Evolutionary conservation across 2,797 vertebrate species (phyloP), one percentile per base, ranked within the genome.

Genomic region (Spea hammondii): DNA sequence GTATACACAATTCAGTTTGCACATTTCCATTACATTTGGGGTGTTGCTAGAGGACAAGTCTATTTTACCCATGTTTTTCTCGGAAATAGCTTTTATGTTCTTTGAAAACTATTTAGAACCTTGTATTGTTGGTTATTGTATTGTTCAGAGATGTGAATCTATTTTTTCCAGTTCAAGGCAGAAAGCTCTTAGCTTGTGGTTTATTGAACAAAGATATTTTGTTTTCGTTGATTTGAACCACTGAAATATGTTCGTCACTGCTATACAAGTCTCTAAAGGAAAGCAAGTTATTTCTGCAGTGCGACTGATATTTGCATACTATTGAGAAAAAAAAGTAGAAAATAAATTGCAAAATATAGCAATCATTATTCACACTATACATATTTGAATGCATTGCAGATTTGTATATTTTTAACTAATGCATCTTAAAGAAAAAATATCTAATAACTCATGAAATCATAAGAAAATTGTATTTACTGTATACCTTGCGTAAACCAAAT

Each of bases 151-250:
- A 53, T 47, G 53, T 57, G 44, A 72, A 72, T 72, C 32, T 72
- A 72, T 72, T 72, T 55, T 70, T 72, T 59, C 70, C 70, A 72
- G 70, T 72, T 72, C 32, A 57, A 57, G 32, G 70, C n/a, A 72
- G 13, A 72, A 72, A 57, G 70, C 53, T 59, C 54, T 72, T 55
- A 70, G 69, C 44, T 70, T 13, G 10, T 70, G 51, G 69, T 55
- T 57, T 72, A 72, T 72, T 57, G 70, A 72, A 72, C 70, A 72
- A 46, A 72, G 53, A 72, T 45, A 13, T 57, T 54, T 72, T 72
- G 11, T 59, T 62, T 62, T 62, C 4, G 5, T 45, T 57, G 70
- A 57, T 57, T 72, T 17, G n/a, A 57, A 57, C 5, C 53, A 59
- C 4, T 57, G 8, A 57, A 17, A 72, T 57, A 12, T 72, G 70